A percentile compares a stretch with the other conserved stretches of the same genome.
Conservation (phyloP, 2,113 vertebrate genomes). For the Neogobius melanostomus region DNA sequence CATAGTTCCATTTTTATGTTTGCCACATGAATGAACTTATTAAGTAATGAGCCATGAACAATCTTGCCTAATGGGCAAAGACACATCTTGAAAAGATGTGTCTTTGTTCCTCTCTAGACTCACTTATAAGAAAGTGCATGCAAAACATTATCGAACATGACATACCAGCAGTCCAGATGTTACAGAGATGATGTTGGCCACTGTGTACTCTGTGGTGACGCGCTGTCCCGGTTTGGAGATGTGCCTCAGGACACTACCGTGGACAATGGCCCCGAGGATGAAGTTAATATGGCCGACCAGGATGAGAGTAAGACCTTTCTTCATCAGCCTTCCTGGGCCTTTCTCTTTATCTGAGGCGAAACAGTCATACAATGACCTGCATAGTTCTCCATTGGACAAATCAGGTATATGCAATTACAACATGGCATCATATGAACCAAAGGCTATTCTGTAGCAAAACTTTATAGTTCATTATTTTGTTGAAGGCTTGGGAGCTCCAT, state of each 20-base stretch:
- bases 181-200: conserved; percentile 86
- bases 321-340: conserved; percentile 82
- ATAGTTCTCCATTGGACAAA: not conserved
- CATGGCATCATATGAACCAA: too few relatives aligned
- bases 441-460: too few relatives aligned
- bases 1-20: conserved; percentile 20
- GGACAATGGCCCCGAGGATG: conserved; percentile 88
- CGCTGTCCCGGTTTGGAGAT: conserved; percentile 81
- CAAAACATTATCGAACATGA: not conserved
- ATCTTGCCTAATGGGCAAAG: conserved; percentile 11
- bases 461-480: too few relatives aligned
- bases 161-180: conserved; percentile 88
- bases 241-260: conserved; percentile 87
- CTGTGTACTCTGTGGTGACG: conserved; percentile 81
- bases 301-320: conserved; percentile 83
- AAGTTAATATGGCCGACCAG: conserved; percentile 88
- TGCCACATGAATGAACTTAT: conserved; percentile 9
- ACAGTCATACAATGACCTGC: conserved; percentile 1
- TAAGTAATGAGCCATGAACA: not conserved
- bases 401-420: not conserved
- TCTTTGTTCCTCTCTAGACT: not conserved
- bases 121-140: not conserved
- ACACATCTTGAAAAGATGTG: too few relatives aligned
- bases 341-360: conserved; percentile 75
- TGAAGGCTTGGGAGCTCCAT: too few relatives aligned